Conservation (phyloP, 2,113 vertebrate species). For the Ginglymostoma cirratum region DNA sequence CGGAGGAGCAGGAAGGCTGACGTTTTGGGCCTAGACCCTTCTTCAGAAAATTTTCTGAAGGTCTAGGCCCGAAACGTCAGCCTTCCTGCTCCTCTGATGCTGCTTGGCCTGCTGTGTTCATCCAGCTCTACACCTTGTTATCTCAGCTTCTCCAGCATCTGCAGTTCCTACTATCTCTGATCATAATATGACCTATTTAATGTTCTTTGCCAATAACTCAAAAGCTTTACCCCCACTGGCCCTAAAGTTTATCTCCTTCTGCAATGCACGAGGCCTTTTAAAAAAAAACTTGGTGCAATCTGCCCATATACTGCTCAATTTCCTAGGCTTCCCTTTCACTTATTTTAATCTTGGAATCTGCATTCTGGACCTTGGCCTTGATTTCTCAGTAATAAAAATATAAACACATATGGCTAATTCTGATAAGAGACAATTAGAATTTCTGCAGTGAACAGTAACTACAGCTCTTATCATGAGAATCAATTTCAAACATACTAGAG, state of each 20-base stretch:
- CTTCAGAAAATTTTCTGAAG: too few species aligned
- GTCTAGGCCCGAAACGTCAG: too few species aligned
- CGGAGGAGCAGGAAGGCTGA: too few species aligned
- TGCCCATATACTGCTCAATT: background rate
- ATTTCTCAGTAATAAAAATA: background rate
- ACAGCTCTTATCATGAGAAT: background rate
- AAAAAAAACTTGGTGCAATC: background rate
- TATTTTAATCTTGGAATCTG: background rate
- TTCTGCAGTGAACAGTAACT: background rate
- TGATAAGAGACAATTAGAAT: background rate
- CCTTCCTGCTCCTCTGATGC: too few species aligned
- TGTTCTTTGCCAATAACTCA: background rate
- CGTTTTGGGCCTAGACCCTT: too few species aligned
- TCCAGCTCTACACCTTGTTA: too few species aligned
- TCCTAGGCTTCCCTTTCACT: background rate
- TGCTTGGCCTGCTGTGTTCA: too few species aligned
- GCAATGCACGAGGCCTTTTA: background rate
- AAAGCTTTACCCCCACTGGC: background rate
- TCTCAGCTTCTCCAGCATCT: too few species aligned
- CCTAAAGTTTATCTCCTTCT: background rate
- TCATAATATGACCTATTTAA: background rate
- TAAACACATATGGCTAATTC: background rate
- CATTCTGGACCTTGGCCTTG: background rate
- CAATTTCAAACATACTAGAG: background rate
- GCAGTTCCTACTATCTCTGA: too few species aligned